These are phyloP conservation scores for Carassius auratus DNA, from an alignment of 2,113 vertebrate genomes.

Conservation along the genomic window DNA sequence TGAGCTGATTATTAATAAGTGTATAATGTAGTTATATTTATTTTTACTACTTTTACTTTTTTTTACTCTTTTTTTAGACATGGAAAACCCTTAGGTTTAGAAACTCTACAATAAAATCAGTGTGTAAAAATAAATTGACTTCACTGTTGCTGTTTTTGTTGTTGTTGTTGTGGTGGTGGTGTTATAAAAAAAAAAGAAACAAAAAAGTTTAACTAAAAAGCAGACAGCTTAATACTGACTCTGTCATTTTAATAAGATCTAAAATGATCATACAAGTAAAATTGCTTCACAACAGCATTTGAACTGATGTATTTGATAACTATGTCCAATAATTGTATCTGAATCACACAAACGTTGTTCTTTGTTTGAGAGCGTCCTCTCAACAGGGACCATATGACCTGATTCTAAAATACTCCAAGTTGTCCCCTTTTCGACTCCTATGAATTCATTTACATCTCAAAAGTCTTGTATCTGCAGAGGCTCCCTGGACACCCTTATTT, in stretches of 20 bases:
- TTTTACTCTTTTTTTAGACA: background rate
- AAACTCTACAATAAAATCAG: conserved; percentile 1
- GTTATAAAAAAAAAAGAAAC: no score
- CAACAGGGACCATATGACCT: conserved; percentile 47
- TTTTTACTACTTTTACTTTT: background rate
- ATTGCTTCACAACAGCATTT: background rate
- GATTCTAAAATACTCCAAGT: conserved; percentile 49
- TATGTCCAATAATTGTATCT: background rate
- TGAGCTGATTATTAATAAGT: background rate
- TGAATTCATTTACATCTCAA: conserved; percentile 31
- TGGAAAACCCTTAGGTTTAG: background rate
- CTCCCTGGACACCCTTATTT: background rate
- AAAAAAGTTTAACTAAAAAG: background rate
- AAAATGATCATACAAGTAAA: background rate
- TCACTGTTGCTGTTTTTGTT: background rate
- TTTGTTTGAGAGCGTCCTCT: conserved; percentile 17
- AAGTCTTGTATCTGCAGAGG: conserved; percentile 13
- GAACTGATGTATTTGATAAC: background rate
- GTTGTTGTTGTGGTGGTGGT: no score
- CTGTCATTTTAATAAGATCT: background rate
- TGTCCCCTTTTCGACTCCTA: conserved; percentile 41
- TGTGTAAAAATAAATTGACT: no score
- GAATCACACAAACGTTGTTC: conserved; percentile 11
- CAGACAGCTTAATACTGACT: background rate
- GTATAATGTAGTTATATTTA: background rate